Base-by-base conservation (phyloP, 2,797 vertebrate species). In the Sebastes matsubarae region DNA sequence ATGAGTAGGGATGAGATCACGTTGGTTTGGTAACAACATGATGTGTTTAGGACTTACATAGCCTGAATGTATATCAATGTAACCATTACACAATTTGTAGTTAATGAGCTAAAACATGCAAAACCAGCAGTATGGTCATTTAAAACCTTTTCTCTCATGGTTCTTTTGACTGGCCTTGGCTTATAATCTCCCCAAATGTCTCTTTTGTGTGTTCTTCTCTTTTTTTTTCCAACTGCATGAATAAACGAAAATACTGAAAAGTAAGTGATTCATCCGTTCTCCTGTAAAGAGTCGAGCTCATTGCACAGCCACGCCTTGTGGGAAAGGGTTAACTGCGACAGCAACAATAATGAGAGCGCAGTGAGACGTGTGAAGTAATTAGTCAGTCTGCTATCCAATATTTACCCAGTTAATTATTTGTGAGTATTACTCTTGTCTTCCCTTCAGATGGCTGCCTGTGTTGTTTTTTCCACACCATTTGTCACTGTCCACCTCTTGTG, bases 321-420 rank as follows among this genome's bases (percentile, higher is more conserved):
- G 79, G 80, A 85, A 91, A 92, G 95, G 92, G 94, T 95, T 95
- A 95, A 96, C 89, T 69, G 88, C 81, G 80, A 93, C 93, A 91
- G 92, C 90, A 93, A 94, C 94, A 94, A 94, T 96, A 96, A 95
- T 95, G 95, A 95, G 95, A 93, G 93, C 88, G 94, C 94, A 95
- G 93, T 94, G 94, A 95, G 94, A 95, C 94, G 93, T 95, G 95
- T 90, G 94, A 95, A 95, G 95, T 96, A 96, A 96, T 96, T 96
- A 96, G 94, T 95, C 94, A 95, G 93, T 94, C 94, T 88, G 93
- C 95, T 94, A 94, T 95, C 93, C 92, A 96, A 96, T 96, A 96
- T 96, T 96, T 96, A 96, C 94, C 93, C 95, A 96, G 95, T 96
- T 96, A 95, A 96, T 96, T 96, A 96, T 96, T 95, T 96, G 94